Evolutionary conservation across 1,140 invertebrate genomes (phyloP), one percentile per base, ranked within the genome.

Genomic region (Drosophila prosaltans): DNA sequence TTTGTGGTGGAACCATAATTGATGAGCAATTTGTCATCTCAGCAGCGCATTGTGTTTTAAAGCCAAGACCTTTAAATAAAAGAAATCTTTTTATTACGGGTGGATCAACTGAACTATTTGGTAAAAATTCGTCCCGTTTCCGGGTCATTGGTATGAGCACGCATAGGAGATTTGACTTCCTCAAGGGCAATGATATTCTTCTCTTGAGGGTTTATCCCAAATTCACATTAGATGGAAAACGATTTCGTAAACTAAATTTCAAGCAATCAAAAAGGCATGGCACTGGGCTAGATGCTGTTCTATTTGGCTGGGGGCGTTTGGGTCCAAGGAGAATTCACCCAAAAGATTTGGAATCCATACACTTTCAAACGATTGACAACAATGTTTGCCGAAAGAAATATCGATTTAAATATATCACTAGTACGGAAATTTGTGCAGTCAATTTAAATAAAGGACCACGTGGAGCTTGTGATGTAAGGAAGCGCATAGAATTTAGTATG

Each of bases 1-100:
- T 89, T 30, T 88, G 84, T 16, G 84, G 86, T 1, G 84, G 84
- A 6, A 36, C 68, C 0, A 89, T 88, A 5, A 54, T 88, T 16
- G 40, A 64, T 8, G 41, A 39, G 5, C 43, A 71, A 5, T 71
- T 81, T n/a, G 58, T 88, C 5, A 28, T 88, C 32, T 72, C 69
- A 6, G 66, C 80, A 0, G 84, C 84, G 1, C 84, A 88, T 54
- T 88, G 84, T 55, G 24, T 74, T 0, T 4, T 65, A 4, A 69
- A 71, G 4, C 74, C 74, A 1, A 40, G 3, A 10, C 2, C 21
- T 10, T 41, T 78, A 3, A 0, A 24, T 6, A 7, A 54, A 10
- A 69, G 28, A 0, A 11, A 69, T 16, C 30, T 74, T 0, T 65
- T 2, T 24, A 69, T 88, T 0, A 16, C 40, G 0, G 84, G 48